These are phyloP conservation scores for Anolis apletophallus DNA, from an alignment of 2,797 vertebrate genomes.

Conservation along the genomic window DNA sequence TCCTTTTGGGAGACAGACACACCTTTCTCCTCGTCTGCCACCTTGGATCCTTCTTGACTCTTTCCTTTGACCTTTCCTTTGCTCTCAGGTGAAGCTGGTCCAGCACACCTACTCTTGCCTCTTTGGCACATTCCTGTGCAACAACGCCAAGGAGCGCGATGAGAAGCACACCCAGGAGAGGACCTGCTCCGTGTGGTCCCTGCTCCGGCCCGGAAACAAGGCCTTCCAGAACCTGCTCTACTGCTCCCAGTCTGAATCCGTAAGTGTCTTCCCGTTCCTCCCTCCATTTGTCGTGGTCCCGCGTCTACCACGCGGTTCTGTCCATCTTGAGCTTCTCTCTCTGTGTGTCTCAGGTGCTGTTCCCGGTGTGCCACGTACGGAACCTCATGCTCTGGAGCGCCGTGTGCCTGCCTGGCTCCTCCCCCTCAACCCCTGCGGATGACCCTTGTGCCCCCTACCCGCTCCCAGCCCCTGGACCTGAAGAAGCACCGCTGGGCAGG, in stretches of 20 bases:
- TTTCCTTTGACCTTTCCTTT: conserved; percentile 3
- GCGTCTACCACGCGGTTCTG: too few relatives aligned
- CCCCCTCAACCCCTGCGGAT: conserved; percentile 91
- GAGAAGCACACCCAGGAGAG: conserved; percentile 94
- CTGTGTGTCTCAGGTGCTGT: conserved; percentile 89
- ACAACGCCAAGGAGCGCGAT: conserved; percentile 95
- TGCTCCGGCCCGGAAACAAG: conserved; percentile 92
- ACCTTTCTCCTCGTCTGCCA: too few relatives aligned
- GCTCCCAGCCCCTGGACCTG: conserved; percentile 85
- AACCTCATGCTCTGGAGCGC: conserved; percentile 98
- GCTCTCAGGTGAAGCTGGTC: conserved; percentile 92
- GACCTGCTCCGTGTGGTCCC: conserved; percentile 96
- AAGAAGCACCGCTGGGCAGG: conserved; percentile 93
- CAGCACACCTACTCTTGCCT: conserved; percentile 98
- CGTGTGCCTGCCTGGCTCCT: conserved; percentile 95
- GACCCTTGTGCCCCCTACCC: conserved; percentile 95
- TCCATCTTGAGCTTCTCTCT: not conserved
- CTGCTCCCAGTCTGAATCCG: conserved; percentile 94
- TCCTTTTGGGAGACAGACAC: too few relatives aligned
- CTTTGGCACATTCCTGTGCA: conserved; percentile 98
- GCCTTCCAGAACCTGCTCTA: conserved; percentile 96
- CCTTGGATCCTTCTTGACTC: too few relatives aligned
- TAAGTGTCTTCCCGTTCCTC: conserved; percentile 74
- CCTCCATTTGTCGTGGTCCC: too few relatives aligned
- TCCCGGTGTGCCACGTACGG: conserved; percentile 95